Conservation (phyloP, 1,140 invertebrate species). For the Caerostris extrusa region DNA sequence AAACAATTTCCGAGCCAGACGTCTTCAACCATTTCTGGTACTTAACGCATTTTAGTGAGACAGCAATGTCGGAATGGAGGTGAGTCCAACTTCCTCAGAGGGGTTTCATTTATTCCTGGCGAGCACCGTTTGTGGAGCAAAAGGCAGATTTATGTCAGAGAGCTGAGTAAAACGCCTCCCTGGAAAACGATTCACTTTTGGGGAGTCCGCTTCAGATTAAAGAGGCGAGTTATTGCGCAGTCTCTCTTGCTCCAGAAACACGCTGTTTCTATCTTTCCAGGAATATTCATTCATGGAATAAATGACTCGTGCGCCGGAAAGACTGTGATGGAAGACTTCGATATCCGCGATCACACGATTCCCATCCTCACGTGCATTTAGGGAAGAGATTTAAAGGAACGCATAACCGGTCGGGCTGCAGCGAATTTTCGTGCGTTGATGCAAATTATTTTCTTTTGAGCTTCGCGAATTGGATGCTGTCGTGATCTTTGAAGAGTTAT, state of each 20-base stretch:
- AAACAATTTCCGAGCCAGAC: too few relatives aligned
- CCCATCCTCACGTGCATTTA: neutral
- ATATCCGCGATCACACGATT: conserved; percentile 12
- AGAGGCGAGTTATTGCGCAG: conserved; percentile 64
- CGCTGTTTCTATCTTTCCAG: neutral
- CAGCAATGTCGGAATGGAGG: neutral
- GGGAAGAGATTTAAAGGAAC: neutral
- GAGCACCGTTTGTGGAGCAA: conserved; percentile 72
- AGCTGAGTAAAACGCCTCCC: conserved; percentile 63
- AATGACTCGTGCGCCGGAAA: conserved; percentile 6
- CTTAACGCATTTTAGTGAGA: neutral
- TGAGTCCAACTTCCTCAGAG: neutral
- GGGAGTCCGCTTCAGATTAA: conserved; percentile 68
- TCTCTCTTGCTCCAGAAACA: conserved; percentile 35
- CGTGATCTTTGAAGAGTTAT: too few relatives aligned
- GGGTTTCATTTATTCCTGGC: conserved; percentile 72
- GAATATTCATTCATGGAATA: conserved; percentile 42
- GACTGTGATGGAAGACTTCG: neutral
- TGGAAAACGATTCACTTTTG: conserved; percentile 75
- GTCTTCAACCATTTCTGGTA: neutral
- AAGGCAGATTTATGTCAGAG: conserved; percentile 72
- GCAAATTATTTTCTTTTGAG: too few relatives aligned
- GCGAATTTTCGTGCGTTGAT: too few relatives aligned
- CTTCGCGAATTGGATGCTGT: too few relatives aligned
- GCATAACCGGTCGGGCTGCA: neutral